These are phyloP conservation scores for Oryzias javanicus DNA, from an alignment of 2,113 vertebrate species.

Conservation along the genomic window DNA sequence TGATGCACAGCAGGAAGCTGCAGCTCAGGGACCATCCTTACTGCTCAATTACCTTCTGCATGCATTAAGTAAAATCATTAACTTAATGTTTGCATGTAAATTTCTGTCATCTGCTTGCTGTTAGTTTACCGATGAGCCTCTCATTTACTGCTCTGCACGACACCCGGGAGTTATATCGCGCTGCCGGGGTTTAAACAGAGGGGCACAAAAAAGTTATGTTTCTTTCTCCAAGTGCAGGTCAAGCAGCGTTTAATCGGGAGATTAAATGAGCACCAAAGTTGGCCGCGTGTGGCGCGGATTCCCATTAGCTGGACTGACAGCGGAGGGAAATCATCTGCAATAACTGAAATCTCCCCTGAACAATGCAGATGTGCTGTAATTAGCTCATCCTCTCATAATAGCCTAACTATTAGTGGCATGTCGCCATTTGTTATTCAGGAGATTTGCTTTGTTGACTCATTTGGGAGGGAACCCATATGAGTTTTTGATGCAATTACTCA, in stretches of 20 bases:
- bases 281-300: conserved; percentile 34
- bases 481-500: conserved; percentile 69
- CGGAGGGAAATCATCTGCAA: conserved; percentile 53
- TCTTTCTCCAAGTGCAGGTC: conserved; percentile 43
- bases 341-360: conserved; percentile 52
- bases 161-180: neutral
- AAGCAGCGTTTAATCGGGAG: conserved; percentile 44
- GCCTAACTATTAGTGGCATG: conserved; percentile 64
- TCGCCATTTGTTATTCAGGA: conserved; percentile 62
- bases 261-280: conserved; percentile 47
- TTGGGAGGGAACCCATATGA: conserved; percentile 62
- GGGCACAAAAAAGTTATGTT: conserved; percentile 11
- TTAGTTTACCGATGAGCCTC: conserved; percentile 26
- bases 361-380: conserved; percentile 71
- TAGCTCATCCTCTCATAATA: conserved; percentile 66
- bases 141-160: conserved; percentile 21
- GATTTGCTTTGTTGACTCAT: conserved; percentile 68
- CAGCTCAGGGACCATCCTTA: neutral
- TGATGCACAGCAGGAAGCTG: conserved; percentile 3
- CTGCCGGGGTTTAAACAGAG: conserved; percentile 6
- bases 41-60: conserved; percentile 8
- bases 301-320: conserved; percentile 65
- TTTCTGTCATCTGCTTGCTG: conserved; percentile 12
- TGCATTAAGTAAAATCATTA: conserved; percentile 31
- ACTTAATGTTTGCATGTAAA: conserved; percentile 22